phyloP scores from a whole-genome alignment of 2,888 invertebrate genomes.

The Plebejus argus region DNA sequence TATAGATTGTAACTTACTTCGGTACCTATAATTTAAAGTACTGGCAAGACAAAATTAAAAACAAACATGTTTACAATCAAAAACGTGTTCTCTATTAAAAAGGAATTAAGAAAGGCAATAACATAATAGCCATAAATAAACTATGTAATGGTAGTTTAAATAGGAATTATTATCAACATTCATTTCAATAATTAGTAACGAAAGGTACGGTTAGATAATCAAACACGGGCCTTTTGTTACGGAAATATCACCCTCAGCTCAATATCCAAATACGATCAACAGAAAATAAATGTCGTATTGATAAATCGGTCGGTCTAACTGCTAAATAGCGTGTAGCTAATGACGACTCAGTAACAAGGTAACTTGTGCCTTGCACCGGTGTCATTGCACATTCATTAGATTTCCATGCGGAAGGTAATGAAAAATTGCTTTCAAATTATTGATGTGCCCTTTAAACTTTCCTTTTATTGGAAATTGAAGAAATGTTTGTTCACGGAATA shows the following conservation, averaged over 20 bases:
- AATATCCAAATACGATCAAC: conserved; percentile 67
- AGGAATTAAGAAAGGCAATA: background rate
- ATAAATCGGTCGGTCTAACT: conserved; percentile 74
- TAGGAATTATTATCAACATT: conserved; percentile 4
- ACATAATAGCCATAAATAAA: background rate
- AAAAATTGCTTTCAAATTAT: conserved; percentile 18
- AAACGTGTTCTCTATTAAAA: background rate
- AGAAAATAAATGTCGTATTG: conserved; percentile 76
- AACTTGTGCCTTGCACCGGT: conserved; percentile 48
- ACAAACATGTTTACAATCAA: background rate
- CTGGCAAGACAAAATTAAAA: background rate
- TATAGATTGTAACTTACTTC: too few species aligned
- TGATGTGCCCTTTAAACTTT: conserved; percentile 4
- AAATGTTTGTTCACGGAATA: background rate
- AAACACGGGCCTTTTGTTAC: conserved; percentile 18
- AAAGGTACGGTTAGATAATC: conserved; percentile 26
- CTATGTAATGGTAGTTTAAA: conserved; percentile 10
- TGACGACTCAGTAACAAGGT: conserved; percentile 51
- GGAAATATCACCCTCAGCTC: conserved; percentile 41
- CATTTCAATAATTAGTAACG: conserved; percentile 27
- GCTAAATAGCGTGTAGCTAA: conserved; percentile 79
- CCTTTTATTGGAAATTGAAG: conserved; percentile 3
- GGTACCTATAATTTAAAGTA: too few species aligned
- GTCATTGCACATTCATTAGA: conserved; percentile 41
- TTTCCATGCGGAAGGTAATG: conserved; percentile 14